Evolutionary conservation across 2,113 vertebrate genomes (phyloP).

Genomic region (Acrocephalus kingi): DNA sequence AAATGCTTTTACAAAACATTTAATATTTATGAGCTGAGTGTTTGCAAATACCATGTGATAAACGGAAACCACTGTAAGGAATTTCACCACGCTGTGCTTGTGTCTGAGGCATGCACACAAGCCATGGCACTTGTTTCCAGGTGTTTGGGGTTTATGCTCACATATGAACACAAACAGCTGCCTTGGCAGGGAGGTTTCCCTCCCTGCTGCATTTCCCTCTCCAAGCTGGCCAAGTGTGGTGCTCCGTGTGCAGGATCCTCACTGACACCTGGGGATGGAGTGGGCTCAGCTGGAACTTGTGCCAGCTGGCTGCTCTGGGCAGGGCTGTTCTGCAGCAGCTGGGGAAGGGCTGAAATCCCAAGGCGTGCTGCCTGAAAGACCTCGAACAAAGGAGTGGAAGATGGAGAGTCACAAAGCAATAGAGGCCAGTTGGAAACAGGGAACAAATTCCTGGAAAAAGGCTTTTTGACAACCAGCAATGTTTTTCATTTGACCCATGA

Average conservation of each 20-base stretch:
- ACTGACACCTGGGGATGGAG: not conserved
- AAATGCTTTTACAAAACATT: not conserved
- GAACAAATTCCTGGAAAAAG: slow-evolving; percentile 29
- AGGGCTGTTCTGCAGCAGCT: not conserved
- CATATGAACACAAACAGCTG: not conserved
- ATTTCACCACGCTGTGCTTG: accelerated
- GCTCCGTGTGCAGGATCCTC: not conserved
- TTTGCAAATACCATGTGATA: not conserved
- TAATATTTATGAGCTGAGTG: not conserved
- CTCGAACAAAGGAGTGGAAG: not conserved
- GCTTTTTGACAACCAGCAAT: not conserved
- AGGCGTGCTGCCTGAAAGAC: not conserved
- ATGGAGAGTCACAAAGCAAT: not conserved
- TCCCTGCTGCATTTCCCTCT: not conserved
- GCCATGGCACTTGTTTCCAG: not conserved
- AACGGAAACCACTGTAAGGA: not conserved
- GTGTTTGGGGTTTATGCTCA: not conserved
- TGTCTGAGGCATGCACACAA: not conserved
- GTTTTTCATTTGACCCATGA: not conserved
- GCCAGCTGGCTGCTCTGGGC: not conserved
- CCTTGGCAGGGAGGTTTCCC: not conserved
- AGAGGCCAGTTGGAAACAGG: slow-evolving; percentile 9
- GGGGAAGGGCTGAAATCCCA: not conserved
- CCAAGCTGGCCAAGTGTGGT: not conserved
- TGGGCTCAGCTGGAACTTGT: not conserved